A percentile compares a stretch with the other conserved stretches of the same genome.
Conservation (phyloP, 2,888 invertebrate genomes). For the Shargacucullia verbasci region DNA sequence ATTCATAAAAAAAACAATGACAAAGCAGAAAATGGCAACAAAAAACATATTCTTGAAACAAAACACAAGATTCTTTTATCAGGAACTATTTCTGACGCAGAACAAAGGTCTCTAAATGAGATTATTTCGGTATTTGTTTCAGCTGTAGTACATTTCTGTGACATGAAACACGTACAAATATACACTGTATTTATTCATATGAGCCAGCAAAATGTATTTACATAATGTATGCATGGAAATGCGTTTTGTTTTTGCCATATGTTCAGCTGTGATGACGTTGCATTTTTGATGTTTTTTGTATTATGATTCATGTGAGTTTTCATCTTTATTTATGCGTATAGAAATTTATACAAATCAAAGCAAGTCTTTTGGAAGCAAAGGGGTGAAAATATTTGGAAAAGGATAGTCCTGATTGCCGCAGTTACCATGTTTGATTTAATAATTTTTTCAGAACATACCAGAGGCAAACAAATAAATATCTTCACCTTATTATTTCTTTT, state of each 20-base stretch:
- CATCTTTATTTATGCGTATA: no score
- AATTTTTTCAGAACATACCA: no score
- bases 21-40: background rate
- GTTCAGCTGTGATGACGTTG: background rate
- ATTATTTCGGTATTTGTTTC: slow-evolving; percentile 15
- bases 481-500: no score
- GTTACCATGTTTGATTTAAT: no score
- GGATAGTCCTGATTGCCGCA: no score
- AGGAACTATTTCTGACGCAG: background rate
- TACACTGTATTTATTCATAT: slow-evolving; percentile 1
- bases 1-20: background rate
- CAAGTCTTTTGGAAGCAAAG: no score
- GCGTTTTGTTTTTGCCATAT: background rate
- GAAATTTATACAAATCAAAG: no score
- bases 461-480: no score
- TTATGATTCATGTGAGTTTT: background rate
- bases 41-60: background rate
- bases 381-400: no score
- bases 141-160: background rate
- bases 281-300: background rate
- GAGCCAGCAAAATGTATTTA: slow-evolving; percentile 1
- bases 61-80: slow-evolving; percentile 5
- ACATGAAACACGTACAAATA: background rate
- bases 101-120: slow-evolving; percentile 19
- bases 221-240: background rate